These are phyloP conservation scores for Drosophila pandora DNA, from an alignment of 1,140 invertebrate species.

Conservation along the genomic window DNA sequence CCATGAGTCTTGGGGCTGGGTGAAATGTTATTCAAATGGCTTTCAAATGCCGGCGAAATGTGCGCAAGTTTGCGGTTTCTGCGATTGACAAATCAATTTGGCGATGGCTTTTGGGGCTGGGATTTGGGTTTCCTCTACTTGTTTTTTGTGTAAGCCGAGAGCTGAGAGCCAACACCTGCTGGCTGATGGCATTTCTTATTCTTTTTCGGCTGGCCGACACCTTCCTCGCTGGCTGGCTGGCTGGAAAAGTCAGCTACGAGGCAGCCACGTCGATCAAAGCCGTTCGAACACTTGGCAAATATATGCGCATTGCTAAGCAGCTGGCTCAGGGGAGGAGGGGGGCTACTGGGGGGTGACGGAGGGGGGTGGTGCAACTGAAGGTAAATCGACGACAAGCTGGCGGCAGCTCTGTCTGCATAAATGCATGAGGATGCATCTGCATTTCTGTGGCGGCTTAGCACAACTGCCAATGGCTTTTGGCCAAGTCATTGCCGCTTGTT, in stretches of 20 bases:
- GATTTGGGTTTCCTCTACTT: constrained; percentile 38
- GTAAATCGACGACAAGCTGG: constrained; percentile 74
- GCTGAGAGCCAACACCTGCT: constrained; percentile 67
- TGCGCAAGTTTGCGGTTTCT: constrained; percentile 73
- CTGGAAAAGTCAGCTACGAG: constrained; percentile 19
- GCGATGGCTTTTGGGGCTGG: constrained; percentile 57
- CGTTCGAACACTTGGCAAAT: constrained; percentile 78
- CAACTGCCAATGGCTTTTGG: constrained; percentile 74
- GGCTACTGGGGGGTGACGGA: constrained; percentile 15
- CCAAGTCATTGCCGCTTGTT: constrained; percentile 73
- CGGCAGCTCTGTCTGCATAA: constrained; percentile 64
- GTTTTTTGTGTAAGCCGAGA: constrained; percentile 7
- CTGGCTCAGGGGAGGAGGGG: constrained; percentile 5
- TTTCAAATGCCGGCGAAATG: constrained; percentile 78
- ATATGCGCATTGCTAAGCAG: constrained; percentile 73
- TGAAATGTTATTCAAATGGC: constrained; percentile 77
- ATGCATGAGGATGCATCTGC: constrained; percentile 78
- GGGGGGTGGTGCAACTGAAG: constrained; percentile 1
- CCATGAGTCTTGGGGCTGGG: constrained; percentile 37
- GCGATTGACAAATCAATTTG: constrained; percentile 81
- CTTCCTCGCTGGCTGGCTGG: constrained; percentile 5
- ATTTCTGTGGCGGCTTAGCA: constrained; percentile 58
- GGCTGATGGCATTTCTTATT: constrained; percentile 60
- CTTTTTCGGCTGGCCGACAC: constrained; percentile 46
- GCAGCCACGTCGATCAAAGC: constrained; percentile 74